These are phyloP conservation scores for Eueides isabella DNA, from an alignment of 1,140 invertebrate genomes.

Conservation along the genomic window DNA sequence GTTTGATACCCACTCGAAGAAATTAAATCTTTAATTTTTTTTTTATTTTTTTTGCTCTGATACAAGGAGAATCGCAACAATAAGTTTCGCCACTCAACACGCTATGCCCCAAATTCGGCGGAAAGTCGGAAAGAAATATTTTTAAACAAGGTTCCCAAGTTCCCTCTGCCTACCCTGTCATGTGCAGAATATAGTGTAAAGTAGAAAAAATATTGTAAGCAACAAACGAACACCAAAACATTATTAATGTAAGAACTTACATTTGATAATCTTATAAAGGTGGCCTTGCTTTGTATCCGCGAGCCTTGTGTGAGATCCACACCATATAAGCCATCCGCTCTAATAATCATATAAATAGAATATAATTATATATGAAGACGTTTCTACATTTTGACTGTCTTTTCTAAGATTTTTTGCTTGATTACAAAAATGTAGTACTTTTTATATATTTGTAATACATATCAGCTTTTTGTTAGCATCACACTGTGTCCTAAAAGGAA, in stretches of 20 bases:
- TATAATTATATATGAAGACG: neutral
- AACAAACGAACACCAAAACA: neutral
- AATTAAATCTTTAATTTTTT: no score
- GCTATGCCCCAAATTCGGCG: neutral
- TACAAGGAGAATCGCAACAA: no score
- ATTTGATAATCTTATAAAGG: neutral
- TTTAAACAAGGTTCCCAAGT: neutral
- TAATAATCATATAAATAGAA: constrained; percentile 8
- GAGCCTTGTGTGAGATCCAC: neutral
- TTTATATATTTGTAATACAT: no score
- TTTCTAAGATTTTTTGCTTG: neutral
- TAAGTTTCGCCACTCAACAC: neutral
- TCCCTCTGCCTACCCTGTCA: neutral
- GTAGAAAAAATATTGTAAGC: no score
- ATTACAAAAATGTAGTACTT: no score
- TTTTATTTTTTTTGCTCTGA: no score
- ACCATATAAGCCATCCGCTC: constrained; percentile 11
- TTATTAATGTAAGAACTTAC: neutral
- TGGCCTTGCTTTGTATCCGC: constrained; percentile 9
- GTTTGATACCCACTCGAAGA: no score
- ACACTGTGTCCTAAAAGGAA: no score
- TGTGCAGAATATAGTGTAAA: neutral
- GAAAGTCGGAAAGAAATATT: neutral
- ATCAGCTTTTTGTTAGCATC: no score
- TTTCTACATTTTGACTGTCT: neutral